Conservation (phyloP, 1,140 invertebrate genomes). For the Dolichoris vasculosae region DNA sequence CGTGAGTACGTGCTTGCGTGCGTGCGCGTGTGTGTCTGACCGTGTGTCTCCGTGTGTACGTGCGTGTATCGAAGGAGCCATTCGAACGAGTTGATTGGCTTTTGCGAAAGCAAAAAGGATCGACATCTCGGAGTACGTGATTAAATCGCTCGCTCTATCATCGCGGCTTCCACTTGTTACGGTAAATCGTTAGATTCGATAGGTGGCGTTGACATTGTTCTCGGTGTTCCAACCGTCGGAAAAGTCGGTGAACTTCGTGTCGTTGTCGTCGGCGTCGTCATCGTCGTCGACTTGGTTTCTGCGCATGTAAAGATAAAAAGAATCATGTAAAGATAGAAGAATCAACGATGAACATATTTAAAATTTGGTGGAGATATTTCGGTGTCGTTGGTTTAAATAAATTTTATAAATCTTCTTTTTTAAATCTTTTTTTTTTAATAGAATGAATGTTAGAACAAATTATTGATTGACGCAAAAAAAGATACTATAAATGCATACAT, state of each 20-base stretch:
- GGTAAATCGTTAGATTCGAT: slow-evolving; percentile 28
- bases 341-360: too few relatives aligned
- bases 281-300: slow-evolving; percentile 16
- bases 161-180: not conserved
- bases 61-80: not conserved
- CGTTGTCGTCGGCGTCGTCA: not conserved
- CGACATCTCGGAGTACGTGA: not conserved
- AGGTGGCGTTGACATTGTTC: slow-evolving; percentile 1
- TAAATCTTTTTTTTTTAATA: too few relatives aligned
- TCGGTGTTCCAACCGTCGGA: slow-evolving; percentile 33
- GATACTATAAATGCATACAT: not conserved
- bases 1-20: not conserved
- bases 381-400: too few relatives aligned
- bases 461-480: too few relatives aligned
- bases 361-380: too few relatives aligned
- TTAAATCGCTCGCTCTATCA: too few relatives aligned
- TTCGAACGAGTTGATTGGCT: not conserved
- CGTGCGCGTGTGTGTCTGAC: not conserved
- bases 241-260: not conserved
- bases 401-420: too few relatives aligned
- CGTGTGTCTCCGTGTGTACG: not conserved
- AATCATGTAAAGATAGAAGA: too few relatives aligned
- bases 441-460: too few relatives aligned
- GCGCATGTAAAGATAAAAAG: not conserved
- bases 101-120: not conserved